Base-by-base conservation (phyloP, 2,113 vertebrate species). In the Rattus rattus region DNA sequence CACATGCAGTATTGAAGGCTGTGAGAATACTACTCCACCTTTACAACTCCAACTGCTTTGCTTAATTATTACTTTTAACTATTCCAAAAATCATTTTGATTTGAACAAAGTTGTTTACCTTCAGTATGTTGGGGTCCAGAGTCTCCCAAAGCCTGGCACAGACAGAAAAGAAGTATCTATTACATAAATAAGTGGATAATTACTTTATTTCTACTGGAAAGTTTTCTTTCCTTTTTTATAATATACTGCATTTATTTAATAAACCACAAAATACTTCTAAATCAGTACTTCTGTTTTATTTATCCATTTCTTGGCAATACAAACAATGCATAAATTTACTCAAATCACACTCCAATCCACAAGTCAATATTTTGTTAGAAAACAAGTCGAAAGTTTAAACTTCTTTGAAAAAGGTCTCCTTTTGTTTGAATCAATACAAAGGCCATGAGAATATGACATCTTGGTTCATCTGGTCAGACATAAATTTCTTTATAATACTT, bases 391-490 rank as follows among this genome's bases (percentile, higher is more conserved):
- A 89, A 67, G 56, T 80, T 92, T 96, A 69, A 91, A 91, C 83
- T 80, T 73, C n/a, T 89, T 56, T 43, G 17, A 92, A 56, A 96
- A 94, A n/a, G 22, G 1, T 59, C 52, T 67, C 39, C 80, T 96
- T 95, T 92, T 87, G n/a, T 93, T 92, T 94, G 56, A 96, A 73
- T 95, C 77, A 56, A 95, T 36, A 61, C 85, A 96, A 93, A 98
- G 96, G 96, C 89, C 94, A 94, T 97, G 97, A 92, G 96, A 97
- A 97, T 89, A 19, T 97, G 97, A 96, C 97, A 97, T 95, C 63
- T 92, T 94, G 81, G 43, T 95, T 73, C 75, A 79, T 96, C 85
- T 91, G 92, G 67, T 87, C 86, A 96, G 86, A 96, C 91, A 84
- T 85, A 91, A 97, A 96, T 88, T 93, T 88, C 52, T 89, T 96